Base-by-base conservation (phyloP, 2,113 vertebrate species). In the Spea bombifrons region DNA sequence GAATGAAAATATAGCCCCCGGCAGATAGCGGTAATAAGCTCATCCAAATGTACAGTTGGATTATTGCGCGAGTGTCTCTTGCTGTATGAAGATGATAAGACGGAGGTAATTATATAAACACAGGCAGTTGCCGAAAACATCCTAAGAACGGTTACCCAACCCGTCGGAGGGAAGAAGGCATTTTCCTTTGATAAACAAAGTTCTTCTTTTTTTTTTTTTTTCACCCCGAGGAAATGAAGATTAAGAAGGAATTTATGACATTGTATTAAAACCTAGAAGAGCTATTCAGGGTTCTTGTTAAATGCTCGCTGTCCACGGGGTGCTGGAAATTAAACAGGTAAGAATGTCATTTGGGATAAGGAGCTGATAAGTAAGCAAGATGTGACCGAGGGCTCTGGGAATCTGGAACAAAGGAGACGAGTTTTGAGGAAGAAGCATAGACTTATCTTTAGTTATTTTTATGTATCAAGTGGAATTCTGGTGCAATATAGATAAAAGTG, bases 1-100 rank as follows among this genome's bases (percentile, higher is more conserved):
- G 64, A 66, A 66, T 65, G 63, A 10, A 63, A 63, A 63, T 30
- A 5, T 3, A 13, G 2, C 7, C 10, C 3, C 8, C 17, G 64
- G 64, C 64, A 66, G 64, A 66, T 3, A 5, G 64, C 6, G 13
- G 17, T 10, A 43, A 4, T 4, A 16, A 5, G 30, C 7, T 66
- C 16, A 66, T 5, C 44, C 17, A 30, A 66, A 66, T 66, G 17
- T 44, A 44, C 3, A 3, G 5, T 3, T 5, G 64, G 17, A 44
- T 66, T 66, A 66, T 66, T 43, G 44, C 64, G 44, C 64, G 17
- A 66, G 64, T 66, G 64, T 5, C 30, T 66, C 17, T 9, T 43
- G 64, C 16, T 66, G 64, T 66, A 66, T 8, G 5, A 43, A 66
- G 64, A 63, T 15, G 59, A 66, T 66, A 66, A 66, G 64, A 66